Evolutionary conservation across 2,888 invertebrate genomes (phyloP).

Genomic region (Platycheirus albimanus): DNA sequence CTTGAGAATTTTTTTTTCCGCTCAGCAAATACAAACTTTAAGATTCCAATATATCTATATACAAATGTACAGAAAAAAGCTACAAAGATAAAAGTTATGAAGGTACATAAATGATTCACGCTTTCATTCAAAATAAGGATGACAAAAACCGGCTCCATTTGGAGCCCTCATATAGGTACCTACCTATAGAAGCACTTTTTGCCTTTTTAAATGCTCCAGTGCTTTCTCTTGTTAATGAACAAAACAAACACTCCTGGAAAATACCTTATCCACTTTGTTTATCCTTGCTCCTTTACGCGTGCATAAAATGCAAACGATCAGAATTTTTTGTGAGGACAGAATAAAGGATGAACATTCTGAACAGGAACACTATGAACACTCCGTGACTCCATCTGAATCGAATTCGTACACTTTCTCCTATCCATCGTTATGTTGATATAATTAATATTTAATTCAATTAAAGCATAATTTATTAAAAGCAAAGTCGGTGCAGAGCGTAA

Average conservation of each 20-base stretch:
- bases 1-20: conserved; percentile 31
- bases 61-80: conserved; percentile 6
- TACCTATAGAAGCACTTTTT: conserved; percentile 40
- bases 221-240: conserved; percentile 58
- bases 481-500: neutral
- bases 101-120: conserved; percentile 19
- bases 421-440: conserved; percentile 60
- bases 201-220: conserved; percentile 45
- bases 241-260: conserved; percentile 60
- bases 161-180: conserved; percentile 1
- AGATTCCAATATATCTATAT: conserved; percentile 14
- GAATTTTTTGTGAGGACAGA: conserved; percentile 12
- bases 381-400: conserved; percentile 45
- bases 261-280: conserved; percentile 31
- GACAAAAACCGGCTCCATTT: conserved; percentile 62
- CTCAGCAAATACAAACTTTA: conserved; percentile 59
- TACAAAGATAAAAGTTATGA: neutral
- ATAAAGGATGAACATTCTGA: conserved; percentile 43
- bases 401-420: conserved; percentile 68
- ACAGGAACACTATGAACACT: conserved; percentile 5
- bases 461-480: conserved; percentile 68
- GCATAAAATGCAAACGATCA: conserved; percentile 57
- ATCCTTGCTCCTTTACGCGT: conserved; percentile 53
- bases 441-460: conserved; percentile 74
- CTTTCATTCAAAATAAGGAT: conserved; percentile 21